Percentiles rank a stretch among this genome's conserved stretches.
Evolutionary conservation across 2,113 vertebrate species (phyloP).

Genomic region (Podarcis muralis): DNA sequence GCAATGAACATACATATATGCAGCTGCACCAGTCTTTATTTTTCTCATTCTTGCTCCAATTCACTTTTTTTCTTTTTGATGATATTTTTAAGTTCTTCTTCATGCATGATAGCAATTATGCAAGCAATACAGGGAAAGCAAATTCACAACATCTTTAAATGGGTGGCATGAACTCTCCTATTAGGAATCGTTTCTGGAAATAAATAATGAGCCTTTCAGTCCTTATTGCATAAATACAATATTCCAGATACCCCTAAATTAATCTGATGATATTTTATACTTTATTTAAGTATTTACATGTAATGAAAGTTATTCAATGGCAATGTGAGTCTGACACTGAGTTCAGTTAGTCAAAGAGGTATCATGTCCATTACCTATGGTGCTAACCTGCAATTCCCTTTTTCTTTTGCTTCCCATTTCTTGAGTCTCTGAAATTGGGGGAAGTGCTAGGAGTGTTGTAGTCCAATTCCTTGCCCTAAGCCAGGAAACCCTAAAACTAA

Average conservation of each 20-base stretch:
- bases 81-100: neutral
- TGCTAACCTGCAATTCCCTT: neutral
- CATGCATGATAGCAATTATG: neutral
- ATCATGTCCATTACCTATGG: neutral
- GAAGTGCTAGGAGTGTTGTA: neutral
- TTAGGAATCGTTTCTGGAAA: slow-evolving; percentile 49
- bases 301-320: neutral
- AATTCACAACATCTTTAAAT: slow-evolving; percentile 1
- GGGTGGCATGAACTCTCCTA: slow-evolving; percentile 45
- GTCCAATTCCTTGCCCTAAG: neutral
- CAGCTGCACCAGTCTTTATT: neutral
- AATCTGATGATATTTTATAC: neutral
- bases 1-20: neutral
- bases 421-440: neutral
- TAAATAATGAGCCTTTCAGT: slow-evolving; percentile 11
- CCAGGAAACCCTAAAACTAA: neutral
- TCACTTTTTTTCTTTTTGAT: neutral
- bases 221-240: slow-evolving; percentile 40
- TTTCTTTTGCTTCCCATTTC: neutral
- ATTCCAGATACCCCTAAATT: neutral
- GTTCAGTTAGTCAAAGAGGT: neutral
- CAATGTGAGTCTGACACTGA: neutral
- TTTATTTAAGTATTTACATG: too few species aligned
- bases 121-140: neutral
- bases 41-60: neutral